A percentile compares a stretch with the other conserved stretches of the same genome.
Conservation (phyloP, 2,888 invertebrate genomes). For the Drosophila setosimentum region DNA sequence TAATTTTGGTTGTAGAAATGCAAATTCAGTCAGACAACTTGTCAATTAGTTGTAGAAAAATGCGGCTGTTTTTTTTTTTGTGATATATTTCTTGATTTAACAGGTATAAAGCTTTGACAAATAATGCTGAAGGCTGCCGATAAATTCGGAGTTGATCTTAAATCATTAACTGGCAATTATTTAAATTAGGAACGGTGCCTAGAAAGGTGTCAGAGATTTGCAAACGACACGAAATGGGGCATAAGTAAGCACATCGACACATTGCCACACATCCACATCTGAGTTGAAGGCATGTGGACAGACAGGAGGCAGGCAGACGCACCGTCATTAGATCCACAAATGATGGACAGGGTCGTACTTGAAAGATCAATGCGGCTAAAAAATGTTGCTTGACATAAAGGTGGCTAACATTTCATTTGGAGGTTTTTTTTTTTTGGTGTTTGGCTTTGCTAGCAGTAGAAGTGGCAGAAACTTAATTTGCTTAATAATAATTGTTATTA, state of each 20-base stretch:
- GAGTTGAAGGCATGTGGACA: neutral
- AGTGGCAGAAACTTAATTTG: slow-evolving; percentile 10
- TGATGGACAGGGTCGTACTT: slow-evolving; percentile 7
- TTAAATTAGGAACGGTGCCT: neutral
- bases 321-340: slow-evolving; percentile 4
- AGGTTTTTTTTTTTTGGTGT: neutral
- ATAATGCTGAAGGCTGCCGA: neutral
- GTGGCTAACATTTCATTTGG: slow-evolving; percentile 7
- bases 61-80: neutral
- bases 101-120: neutral
- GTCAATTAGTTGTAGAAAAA: neutral
- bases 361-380: neutral
- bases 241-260: neutral
- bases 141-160: neutral
- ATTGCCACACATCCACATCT: neutral
- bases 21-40: too few species aligned
- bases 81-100: neutral
- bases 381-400: slow-evolving; percentile 7
- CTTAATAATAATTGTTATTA: slow-evolving; percentile 19
- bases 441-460: neutral
- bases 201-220: neutral
- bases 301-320: neutral
- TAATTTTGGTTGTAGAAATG: neutral
- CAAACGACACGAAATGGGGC: neutral
- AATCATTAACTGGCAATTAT: neutral